Evolutionary conservation across 2,888 invertebrate genomes (phyloP), one percentile per base, ranked within the genome.

Genomic region (Stenchaetothrips biformis): DNA sequence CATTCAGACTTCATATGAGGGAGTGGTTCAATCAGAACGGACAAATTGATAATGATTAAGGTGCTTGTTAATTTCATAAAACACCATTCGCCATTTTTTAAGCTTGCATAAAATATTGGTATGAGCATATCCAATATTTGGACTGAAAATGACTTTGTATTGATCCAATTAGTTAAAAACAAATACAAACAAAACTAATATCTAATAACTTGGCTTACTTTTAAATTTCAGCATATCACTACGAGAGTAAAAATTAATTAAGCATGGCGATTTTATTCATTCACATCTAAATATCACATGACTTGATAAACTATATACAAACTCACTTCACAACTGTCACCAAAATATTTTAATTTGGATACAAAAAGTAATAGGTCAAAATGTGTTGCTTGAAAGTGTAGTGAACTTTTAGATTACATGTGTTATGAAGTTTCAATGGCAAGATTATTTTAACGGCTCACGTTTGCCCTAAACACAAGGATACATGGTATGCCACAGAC

Each of bases 281-380:
- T 74, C 67, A 74, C 25, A 74, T 74, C 67, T 74, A 74, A 74
- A 21, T 74, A 74, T 74, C 67, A 74, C 67, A 74, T 74, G 67
- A 74, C 67, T 74, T 74, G 25, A 21, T 2, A 37, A 74, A 74
- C 6, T 74, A 74, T 74, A 25, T 74, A 74, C 67, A 74, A 74
- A 74, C 53, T 18, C 13, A 18, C 16, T 53, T 18, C 18, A 53
- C 53, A 37, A 37, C 37, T 37, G 37, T 37, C 37, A 37, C 37
- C 37, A 37, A 37, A 37, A 37, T 37, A 37, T 37, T 37, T 37
- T 37, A 37, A 37, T 37, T 37, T 37, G 37, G 37, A 37, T 37
- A 37, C 37, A 37, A 37, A 37, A 37, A 37, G 37, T 37, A 37
- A 37, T 37, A 4, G 37, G 37, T 37, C 37, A 37, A 37, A 37